Evolutionary conservation across 1,140 invertebrate genomes (phyloP), one percentile per base, ranked within the genome.

Genomic region (Zaprionus lachaisei): DNA sequence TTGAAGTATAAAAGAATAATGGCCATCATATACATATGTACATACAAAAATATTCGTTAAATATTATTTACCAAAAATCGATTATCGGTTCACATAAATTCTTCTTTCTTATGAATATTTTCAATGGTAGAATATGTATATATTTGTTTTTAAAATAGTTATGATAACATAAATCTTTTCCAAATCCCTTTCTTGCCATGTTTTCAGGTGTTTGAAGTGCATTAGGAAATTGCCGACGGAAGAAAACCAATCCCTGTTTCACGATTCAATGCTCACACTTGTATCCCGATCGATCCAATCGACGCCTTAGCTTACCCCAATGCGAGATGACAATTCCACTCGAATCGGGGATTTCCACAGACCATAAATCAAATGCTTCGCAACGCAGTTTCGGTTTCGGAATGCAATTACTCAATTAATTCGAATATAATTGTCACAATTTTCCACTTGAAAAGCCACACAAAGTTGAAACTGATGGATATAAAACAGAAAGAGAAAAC

Each of bases 381-480:
- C 72, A 82, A 66, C 67, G 60, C 61, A 12, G 47, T 24, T 74
- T 38, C 71, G 58, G 64, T 73, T 84, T 74, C 65, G 68, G 51
- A 75, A 81, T 72, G 85, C 85, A 89, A 89, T 89, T 89, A 89
- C 85, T 87, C 83, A 91, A 91, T 91, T 91, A 91, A 91, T 91
- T 91, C 78, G 81, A 84, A 91, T 91, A 89, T 91, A 91, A 91
- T 91, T 91, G 87, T 91, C 87, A 89, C 84, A 87, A 84, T 89
- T 79, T 80, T 76, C 83, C 89, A 91, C 87, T 91, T 91, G 83
- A 91, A 72, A 81, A 75, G 72, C 65, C 70, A 34, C 58, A 71
- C 77, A 76, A 72, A 81, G 66, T 72, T 61, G 63, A 31, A 72
- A 58, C 56, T 80, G 56, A 79, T 73, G 76, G 71, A 91, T 61